Percentiles rank a stretch among this genome's conserved stretches.
phyloP scores from a whole-genome alignment of 1,140 invertebrate genomes.

The Branchinecta lindahli region DNA sequence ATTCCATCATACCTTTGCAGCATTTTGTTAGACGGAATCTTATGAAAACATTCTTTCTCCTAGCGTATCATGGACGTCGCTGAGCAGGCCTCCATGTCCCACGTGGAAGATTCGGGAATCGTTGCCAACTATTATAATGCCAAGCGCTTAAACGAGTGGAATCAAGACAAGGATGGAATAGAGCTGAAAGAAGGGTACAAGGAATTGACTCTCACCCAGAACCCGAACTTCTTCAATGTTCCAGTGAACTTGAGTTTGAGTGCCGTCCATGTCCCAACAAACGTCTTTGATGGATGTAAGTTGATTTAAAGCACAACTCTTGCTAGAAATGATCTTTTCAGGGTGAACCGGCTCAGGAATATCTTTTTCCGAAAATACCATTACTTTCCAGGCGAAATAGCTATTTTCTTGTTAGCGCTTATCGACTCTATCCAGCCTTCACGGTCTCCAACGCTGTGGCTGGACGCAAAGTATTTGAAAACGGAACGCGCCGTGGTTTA shows the following conservation, averaged over 20 bases:
- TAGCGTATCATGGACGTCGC: constrained; percentile 73
- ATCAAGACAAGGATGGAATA: constrained; percentile 34
- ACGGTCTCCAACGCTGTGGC: no score
- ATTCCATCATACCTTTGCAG: no score
- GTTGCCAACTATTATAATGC: constrained; percentile 41
- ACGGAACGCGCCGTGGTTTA: no score
- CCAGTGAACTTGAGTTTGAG: constrained; percentile 62
- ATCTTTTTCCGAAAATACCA: no score
- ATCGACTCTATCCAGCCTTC: no score
- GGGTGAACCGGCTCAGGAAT: no score
- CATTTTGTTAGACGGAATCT: not conserved
- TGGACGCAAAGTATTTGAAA: no score
- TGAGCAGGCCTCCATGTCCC: constrained; percentile 60
- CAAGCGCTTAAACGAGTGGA: constrained; percentile 46
- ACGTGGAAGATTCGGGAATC: constrained; percentile 30
- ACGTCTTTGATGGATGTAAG: constrained; percentile 76
- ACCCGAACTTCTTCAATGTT: constrained; percentile 61
- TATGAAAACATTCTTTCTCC: constrained; percentile 15
- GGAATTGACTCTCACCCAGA: constrained; percentile 48
- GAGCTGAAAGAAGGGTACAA: constrained; percentile 45
- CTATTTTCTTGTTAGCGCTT: no score
- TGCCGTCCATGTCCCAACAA: constrained; percentile 83
- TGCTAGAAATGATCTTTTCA: no score
- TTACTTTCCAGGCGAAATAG: constrained; percentile 5
- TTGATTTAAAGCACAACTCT: constrained; percentile 17